Evolutionary conservation across 2,113 vertebrate genomes (phyloP).

Genomic region (Ranitomeya imitator): DNA sequence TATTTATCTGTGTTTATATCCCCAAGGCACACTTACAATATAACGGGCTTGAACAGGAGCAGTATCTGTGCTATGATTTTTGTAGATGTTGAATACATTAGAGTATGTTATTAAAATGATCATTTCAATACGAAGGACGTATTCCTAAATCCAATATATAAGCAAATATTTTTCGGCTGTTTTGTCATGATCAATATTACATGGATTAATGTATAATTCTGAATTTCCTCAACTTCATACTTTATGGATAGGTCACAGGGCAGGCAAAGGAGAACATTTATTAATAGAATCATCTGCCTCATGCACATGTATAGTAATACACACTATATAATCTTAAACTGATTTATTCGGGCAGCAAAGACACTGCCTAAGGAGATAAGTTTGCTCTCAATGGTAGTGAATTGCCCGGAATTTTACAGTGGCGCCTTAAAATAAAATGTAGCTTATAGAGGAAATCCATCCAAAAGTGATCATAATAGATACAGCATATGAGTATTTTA

Average conservation of each 20-base stretch:
- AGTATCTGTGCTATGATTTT: not conserved
- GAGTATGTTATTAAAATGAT: constrained; percentile 14
- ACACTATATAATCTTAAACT: not conserved
- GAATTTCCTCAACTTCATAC: not conserved
- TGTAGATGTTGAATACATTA: not conserved
- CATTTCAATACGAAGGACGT: not conserved
- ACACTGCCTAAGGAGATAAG: not conserved
- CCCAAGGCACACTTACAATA: constrained; percentile 15
- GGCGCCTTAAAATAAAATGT: not conserved
- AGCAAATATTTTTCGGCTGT: not conserved
- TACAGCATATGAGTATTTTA: no score
- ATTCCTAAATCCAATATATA: not conserved
- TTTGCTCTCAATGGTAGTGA: not conserved
- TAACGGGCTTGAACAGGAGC: not conserved
- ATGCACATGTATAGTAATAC: not conserved
- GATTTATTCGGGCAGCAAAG: not conserved
- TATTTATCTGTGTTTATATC: constrained; percentile 47
- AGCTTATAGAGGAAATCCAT: not conserved
- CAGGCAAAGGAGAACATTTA: not conserved
- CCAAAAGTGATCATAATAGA: no score
- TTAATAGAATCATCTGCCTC: not conserved
- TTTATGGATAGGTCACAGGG: not conserved
- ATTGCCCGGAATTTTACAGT: not conserved
- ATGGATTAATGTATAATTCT: not conserved
- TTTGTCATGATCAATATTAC: not conserved